phyloP scores from a whole-genome alignment of 1,140 invertebrate species.

The Artemia franciscana region DNA sequence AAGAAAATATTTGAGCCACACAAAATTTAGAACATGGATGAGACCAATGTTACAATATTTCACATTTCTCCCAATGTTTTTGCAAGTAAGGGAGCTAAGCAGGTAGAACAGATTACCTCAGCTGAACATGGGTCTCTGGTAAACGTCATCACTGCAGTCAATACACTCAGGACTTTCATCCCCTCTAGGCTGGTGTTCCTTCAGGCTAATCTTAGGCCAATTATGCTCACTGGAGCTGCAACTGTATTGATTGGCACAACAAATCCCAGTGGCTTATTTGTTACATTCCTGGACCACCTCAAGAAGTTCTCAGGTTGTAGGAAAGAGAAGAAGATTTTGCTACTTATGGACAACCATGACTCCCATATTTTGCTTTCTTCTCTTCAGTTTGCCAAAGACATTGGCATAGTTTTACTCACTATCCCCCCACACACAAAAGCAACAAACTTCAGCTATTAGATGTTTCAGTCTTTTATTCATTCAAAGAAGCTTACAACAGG shows the following conservation, averaged over 20 bases:
- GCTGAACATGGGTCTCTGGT: neutral
- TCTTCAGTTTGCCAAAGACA: neutral
- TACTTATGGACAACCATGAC: neutral
- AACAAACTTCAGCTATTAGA: neutral
- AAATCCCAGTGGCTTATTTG: neutral
- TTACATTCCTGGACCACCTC: neutral
- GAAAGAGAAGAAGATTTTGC: neutral
- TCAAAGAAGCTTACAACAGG: neutral
- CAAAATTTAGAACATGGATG: too few species aligned
- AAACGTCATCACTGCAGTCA: neutral
- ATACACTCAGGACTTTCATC: neutral
- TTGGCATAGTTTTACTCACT: neutral
- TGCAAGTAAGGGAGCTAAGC: neutral
- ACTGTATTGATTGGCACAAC: neutral
- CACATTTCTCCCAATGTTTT: too few species aligned
- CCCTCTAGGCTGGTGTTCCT: too few species aligned
- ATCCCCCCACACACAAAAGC: neutral
- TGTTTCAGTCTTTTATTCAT: neutral
- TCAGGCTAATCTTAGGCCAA: too few species aligned
- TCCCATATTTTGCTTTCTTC: neutral
- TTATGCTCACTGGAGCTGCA: neutral
- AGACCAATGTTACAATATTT: too few species aligned
- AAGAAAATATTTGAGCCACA: too few species aligned
- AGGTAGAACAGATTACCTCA: neutral
- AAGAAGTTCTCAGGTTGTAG: neutral